Evolutionary conservation across 2,888 invertebrate genomes (phyloP).

Genomic region (Scelioninae gen. 2): DNA sequence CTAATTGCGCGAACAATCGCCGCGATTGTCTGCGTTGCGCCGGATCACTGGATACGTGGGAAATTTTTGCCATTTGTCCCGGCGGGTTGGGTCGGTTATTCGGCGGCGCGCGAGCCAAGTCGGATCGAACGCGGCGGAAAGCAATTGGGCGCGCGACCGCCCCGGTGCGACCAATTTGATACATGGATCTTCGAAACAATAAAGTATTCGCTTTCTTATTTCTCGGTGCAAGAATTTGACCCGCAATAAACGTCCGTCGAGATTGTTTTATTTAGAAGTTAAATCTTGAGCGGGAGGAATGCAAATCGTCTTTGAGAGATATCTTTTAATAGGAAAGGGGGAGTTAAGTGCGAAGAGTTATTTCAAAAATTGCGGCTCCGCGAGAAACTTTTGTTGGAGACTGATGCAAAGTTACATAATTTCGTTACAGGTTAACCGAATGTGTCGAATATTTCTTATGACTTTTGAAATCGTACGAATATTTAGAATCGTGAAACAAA

Average conservation of each 20-base stretch:
- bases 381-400: conserved; percentile 7
- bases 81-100: no score
- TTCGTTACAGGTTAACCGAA: conserved; percentile 19
- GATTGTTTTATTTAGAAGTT: conserved; percentile 9
- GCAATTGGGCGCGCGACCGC: no score
- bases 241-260: conserved; percentile 9
- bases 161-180: no score
- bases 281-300: conserved; percentile 2
- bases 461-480: no score
- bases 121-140: no score
- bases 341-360: conserved; percentile 5
- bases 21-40: conserved; percentile 51
- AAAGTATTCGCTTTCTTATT: conserved; percentile 26
- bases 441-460: no score
- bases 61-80: conserved; percentile 54
- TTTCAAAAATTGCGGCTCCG: conserved; percentile 17
- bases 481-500: no score
- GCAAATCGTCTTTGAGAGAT: conserved; percentile 7
- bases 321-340: conserved; percentile 12
- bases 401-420: conserved; percentile 9
- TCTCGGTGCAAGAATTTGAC: conserved; percentile 25
- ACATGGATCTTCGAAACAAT: no score
- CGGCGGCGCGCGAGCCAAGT: no score
- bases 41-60: conserved; percentile 54
- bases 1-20: conserved; percentile 59